A percentile compares a stretch with the other conserved stretches of the same genome.
These are phyloP conservation scores for Seriola quinqueradiata DNA, from an alignment of 2,113 vertebrate species.

Conservation along the genomic window DNA sequence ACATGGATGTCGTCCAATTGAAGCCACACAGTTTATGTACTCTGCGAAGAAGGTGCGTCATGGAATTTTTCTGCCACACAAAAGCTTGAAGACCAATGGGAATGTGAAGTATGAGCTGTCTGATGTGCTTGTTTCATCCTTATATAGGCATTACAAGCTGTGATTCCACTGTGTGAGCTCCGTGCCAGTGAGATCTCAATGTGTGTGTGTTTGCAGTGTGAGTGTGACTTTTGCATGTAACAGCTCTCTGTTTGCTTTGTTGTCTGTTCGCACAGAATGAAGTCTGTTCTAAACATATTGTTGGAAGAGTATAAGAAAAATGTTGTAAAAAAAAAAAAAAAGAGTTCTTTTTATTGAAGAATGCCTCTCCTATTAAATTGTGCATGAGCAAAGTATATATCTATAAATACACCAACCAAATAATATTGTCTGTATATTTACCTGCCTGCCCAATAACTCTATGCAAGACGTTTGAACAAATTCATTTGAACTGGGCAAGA, in stretches of 20 bases:
- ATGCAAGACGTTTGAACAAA: too few species aligned
- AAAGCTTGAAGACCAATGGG: constrained; percentile 67
- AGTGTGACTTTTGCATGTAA: constrained; percentile 32
- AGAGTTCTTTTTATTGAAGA: not conserved
- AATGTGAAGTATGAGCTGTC: constrained; percentile 59
- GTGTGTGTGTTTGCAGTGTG: constrained; percentile 1
- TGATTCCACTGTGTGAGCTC: constrained; percentile 27
- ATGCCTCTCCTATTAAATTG: not conserved
- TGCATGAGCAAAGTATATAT: not conserved
- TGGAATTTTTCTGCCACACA: constrained; percentile 63
- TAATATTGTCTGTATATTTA: not conserved
- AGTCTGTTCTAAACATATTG: constrained; percentile 13
- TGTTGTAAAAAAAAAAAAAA: too few species aligned
- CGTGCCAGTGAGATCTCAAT: not conserved
- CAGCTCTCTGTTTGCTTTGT: constrained; percentile 33
- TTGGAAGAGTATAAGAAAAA: not conserved
- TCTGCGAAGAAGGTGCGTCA: constrained; percentile 71
- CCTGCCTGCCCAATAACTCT: not conserved
- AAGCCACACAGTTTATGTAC: constrained; percentile 52
- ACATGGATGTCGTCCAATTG: constrained; percentile 52
- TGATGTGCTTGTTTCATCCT: constrained; percentile 66
- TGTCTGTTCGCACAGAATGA: constrained; percentile 23
- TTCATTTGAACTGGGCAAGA: not conserved
- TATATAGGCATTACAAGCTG: constrained; percentile 74
- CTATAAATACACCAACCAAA: not conserved